These are phyloP conservation scores for Heliconius sara DNA, from an alignment of 2,888 invertebrate genomes.

Conservation along the genomic window DNA sequence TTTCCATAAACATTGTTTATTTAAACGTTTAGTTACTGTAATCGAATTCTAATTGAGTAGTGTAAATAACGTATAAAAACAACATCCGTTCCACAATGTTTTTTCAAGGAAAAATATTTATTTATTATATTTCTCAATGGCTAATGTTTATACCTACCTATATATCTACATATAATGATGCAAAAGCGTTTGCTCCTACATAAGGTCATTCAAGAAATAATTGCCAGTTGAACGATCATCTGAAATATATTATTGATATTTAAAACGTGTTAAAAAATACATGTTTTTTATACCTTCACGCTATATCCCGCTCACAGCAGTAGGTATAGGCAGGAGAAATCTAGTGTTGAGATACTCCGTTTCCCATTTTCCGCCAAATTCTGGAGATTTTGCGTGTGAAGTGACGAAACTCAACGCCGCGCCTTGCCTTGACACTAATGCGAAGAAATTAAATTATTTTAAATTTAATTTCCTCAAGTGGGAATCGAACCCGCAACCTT, in stretches of 20 bases:
- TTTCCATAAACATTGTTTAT: background rate
- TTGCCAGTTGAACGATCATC: background rate
- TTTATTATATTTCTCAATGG: constrained; percentile 10
- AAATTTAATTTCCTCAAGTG: too few relatives aligned
- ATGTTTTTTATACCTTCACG: background rate
- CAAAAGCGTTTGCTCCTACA: background rate
- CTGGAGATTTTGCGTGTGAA: too few relatives aligned
- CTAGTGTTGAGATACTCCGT: too few relatives aligned
- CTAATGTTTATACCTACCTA: constrained; percentile 4
- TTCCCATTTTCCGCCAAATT: too few relatives aligned
- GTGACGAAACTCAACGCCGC: too few relatives aligned
- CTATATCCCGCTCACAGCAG: too few relatives aligned
- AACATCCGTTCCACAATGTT: background rate
- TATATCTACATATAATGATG: background rate
- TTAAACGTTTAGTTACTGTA: background rate
- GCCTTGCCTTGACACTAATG: too few relatives aligned
- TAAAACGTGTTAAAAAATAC: background rate
- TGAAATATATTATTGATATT: background rate
- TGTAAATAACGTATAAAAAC: constrained; percentile 5
- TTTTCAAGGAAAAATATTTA: constrained; percentile 18
- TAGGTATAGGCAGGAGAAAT: too few relatives aligned
- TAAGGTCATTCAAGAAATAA: constrained; percentile 2
- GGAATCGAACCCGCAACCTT: too few relatives aligned
- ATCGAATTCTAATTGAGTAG: background rate
- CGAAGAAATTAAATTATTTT: too few relatives aligned